phyloP scores from a whole-genome alignment of 2,113 vertebrate species.

The Butastur rufipennis region DNA sequence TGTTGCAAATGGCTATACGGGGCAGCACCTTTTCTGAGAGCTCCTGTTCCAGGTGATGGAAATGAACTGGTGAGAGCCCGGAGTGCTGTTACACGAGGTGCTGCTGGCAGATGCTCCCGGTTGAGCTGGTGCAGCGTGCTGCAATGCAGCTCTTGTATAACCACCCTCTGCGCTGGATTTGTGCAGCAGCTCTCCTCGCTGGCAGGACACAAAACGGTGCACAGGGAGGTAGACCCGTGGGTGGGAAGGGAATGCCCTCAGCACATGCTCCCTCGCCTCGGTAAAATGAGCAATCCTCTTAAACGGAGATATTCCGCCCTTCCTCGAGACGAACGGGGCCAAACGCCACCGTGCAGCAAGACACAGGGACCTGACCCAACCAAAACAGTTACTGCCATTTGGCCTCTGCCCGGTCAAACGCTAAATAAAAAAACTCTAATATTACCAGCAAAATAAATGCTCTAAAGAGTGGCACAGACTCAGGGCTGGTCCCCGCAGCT shows the following conservation, averaged over 20 bases:
- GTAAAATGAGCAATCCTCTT: too few relatives aligned
- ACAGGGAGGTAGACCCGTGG: neutral
- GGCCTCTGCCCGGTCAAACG: neutral
- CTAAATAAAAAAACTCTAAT: neutral
- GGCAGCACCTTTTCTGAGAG: neutral
- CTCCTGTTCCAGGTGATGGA: neutral
- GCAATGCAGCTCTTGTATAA: neutral
- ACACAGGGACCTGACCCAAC: neutral
- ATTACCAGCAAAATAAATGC: neutral
- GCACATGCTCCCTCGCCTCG: neutral
- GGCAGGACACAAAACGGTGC: neutral
- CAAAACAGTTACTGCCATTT: neutral
- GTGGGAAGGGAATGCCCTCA: neutral
- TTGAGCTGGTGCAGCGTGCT: neutral
- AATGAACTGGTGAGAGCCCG: neutral
- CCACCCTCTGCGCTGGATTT: neutral
- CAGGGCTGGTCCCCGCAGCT: too few relatives aligned
- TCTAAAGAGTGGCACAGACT: fast-evolving
- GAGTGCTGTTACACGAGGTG: neutral
- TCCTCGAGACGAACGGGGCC: neutral
- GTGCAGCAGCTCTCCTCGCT: neutral
- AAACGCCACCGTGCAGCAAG: neutral
- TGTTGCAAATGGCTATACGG: neutral
- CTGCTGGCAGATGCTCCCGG: neutral
- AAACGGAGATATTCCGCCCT: neutral